Conservation (phyloP, 2,113 vertebrate genomes). For the Gasterosteus aculeatus region DNA sequence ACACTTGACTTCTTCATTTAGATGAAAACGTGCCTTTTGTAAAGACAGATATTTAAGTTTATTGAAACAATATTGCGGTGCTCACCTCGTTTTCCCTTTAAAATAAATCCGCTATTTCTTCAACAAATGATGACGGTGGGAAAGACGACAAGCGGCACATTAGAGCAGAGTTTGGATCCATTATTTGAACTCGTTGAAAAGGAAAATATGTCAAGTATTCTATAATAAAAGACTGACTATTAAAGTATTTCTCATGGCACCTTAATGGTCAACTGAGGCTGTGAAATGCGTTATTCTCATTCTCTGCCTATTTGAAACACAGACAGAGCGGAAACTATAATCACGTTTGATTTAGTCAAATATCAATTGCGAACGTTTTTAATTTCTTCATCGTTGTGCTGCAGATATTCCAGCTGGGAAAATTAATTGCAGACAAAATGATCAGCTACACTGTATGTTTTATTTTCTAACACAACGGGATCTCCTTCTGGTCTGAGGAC, state of each 20-base stretch:
- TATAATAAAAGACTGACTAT: background rate
- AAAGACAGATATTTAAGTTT: background rate
- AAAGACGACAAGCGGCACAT: background rate
- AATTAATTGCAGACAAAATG: background rate
- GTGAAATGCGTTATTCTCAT: background rate
- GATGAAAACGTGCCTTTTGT: background rate
- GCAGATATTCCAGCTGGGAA: background rate
- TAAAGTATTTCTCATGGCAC: background rate
- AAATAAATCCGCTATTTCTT: background rate
- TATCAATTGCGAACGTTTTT: background rate
- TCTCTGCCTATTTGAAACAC: background rate
- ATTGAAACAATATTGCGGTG: background rate
- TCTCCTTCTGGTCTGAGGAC: conserved; percentile 7
- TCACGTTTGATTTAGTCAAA: background rate
- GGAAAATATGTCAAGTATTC: background rate
- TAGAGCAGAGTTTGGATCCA: background rate
- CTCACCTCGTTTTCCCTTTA: background rate
- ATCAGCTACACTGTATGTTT: background rate
- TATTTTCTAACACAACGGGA: background rate
- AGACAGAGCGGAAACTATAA: background rate
- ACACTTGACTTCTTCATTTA: background rate
- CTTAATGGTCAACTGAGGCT: background rate
- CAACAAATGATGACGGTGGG: background rate
- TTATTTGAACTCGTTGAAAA: background rate
- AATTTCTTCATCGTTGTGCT: no score